Base-by-base conservation (phyloP, 2,888 invertebrate genomes). In the Temnothorax ravouxi region DNA sequence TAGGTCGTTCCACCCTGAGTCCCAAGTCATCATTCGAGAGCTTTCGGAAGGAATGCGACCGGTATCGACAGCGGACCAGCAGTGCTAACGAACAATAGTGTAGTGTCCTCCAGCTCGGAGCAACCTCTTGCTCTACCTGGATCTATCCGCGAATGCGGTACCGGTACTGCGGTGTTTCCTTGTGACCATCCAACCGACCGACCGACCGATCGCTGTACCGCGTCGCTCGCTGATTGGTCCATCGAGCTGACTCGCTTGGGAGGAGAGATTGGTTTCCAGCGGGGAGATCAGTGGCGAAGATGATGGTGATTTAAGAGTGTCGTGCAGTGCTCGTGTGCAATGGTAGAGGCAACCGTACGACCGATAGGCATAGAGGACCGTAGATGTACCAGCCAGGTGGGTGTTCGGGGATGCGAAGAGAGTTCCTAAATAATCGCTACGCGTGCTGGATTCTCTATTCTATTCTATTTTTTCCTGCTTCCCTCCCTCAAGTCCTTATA, bases 381-480 rank as follows among this genome's bases (percentile, higher is more conserved):
- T 90, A 86, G 84, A 95, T 94, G 94, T 94, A 95, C 94, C 94
- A 94, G 87, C 90, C 93, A 94, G 94, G 94, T 94, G 90, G 88
- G 90, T 90, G 82, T 52, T 50, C 3, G 41, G 38, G 44, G 25
- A 56, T 54, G n/a, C 38, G 9, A 52, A n/a, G 25, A 44, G 5
- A 18, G 41, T 41, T 56, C 21, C 59, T 74, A 59, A 59, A 80
- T 59, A 25, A 61, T 74, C 47, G 11, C 52, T 13, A 50, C 62
- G 75, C 75, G 77, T 34, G 77, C 29, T 3, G 34, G 15, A 0
- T 34, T 34, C 44, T 44, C 29, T 34, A 25, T 44, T 74, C 29
- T 3, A 11, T 15, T 47, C 9, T 1, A 38, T 41, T 41, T 4
- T 38, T 15, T 72, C 25, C 13, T 9, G 13, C n/a, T 6, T 18